Conservation (phyloP, 37 sponge, comb jelly and placozoan genomes). For the Beroe ovata region DNA sequence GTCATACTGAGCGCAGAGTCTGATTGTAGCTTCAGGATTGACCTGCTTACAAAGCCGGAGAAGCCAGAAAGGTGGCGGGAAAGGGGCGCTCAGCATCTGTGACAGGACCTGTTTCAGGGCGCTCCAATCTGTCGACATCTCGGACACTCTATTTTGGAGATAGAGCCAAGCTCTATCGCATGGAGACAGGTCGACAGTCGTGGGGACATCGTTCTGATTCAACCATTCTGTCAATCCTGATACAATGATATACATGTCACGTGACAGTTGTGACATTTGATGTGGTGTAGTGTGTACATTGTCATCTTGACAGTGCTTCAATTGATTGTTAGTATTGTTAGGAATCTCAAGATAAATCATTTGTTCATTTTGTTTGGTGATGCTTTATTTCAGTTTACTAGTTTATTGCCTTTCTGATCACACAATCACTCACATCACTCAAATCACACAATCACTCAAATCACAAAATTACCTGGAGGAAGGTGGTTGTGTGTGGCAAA, state of each 20-base stretch:
- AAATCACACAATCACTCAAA: too few relatives aligned
- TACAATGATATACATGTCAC: too few relatives aligned
- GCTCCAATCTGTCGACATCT: neutral
- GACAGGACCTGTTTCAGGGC: slow-evolving; percentile 29
- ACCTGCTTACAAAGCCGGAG: slow-evolving; percentile 35
- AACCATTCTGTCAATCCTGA: slow-evolving; percentile 63
- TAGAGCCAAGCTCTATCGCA: slow-evolving; percentile 39
- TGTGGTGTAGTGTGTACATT: too few relatives aligned
- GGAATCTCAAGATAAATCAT: too few relatives aligned
- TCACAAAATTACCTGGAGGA: neutral
- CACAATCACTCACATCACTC: too few relatives aligned
- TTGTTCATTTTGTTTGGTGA: too few relatives aligned
- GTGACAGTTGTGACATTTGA: too few relatives aligned
- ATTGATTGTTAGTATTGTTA: too few relatives aligned
- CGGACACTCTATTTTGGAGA: slow-evolving; percentile 14
- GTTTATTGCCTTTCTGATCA: too few relatives aligned
- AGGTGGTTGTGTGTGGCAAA: slow-evolving; percentile 21
- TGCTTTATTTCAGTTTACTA: too few relatives aligned
- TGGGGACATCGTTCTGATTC: slow-evolving; percentile 2
- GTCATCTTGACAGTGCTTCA: too few relatives aligned
- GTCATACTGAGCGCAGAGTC: slow-evolving; percentile 39
- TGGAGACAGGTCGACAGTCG: neutral
- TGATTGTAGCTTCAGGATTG: slow-evolving; percentile 21
- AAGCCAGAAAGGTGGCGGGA: slow-evolving; percentile 49
- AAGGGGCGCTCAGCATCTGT: slow-evolving; percentile 40